Percentiles rank a stretch among this genome's conserved stretches.
phyloP scores from a whole-genome alignment of 2,797 vertebrate genomes.

The Onychomys torridus region DNA sequence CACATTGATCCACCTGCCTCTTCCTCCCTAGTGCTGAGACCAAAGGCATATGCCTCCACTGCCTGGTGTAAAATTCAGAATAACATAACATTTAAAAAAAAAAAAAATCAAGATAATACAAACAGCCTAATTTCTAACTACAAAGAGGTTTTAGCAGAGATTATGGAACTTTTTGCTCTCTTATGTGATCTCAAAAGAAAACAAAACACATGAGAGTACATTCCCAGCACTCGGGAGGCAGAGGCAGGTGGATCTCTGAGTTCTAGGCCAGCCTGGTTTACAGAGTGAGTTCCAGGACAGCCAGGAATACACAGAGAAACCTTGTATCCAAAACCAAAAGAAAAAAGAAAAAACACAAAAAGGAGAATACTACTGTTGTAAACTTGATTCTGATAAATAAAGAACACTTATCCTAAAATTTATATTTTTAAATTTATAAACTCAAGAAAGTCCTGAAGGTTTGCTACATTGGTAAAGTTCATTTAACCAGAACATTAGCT shows the following conservation, averaged over 20 bases:
- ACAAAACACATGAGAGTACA: background rate
- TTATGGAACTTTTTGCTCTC: background rate
- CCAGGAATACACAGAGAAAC: background rate
- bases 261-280: background rate
- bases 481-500: constrained; percentile 14
- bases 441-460: constrained; percentile 14
- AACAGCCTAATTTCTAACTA: background rate
- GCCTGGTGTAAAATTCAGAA: background rate
- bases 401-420: background rate
- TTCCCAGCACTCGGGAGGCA: background rate
- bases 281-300: background rate
- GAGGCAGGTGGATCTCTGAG: background rate
- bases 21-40: background rate
- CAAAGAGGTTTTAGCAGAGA: background rate
- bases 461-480: constrained; percentile 30
- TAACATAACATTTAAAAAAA: background rate
- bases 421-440: constrained; percentile 43
- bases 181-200: background rate
- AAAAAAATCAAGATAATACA: constrained; percentile 4
- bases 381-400: background rate
- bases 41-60: background rate
- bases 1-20: background rate
- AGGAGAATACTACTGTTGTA: background rate
- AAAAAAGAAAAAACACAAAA: background rate
- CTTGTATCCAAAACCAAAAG: background rate